A percentile compares a stretch with the other conserved stretches of the same genome.
Conservation (phyloP, 2,888 invertebrate species). For the Oscheius sp. region DNA sequence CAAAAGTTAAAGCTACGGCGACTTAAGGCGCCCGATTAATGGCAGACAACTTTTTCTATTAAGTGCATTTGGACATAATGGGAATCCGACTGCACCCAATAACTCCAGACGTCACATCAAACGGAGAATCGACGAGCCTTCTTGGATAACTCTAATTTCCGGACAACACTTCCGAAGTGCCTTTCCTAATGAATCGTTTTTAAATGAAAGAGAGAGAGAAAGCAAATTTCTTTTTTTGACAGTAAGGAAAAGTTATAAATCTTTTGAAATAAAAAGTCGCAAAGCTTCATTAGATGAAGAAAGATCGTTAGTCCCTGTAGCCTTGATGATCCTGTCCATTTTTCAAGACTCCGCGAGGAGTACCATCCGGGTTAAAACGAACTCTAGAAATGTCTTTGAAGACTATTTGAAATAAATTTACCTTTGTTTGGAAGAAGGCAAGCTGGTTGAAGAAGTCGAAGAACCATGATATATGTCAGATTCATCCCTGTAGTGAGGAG, state of each 20-base stretch:
- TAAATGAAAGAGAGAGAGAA: no score
- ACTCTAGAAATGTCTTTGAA: constrained; percentile 46
- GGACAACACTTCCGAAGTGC: constrained; percentile 5
- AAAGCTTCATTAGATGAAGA: constrained; percentile 7
- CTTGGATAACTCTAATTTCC: constrained; percentile 4
- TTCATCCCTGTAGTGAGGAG: constrained; percentile 64
- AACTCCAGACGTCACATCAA: constrained; percentile 22
- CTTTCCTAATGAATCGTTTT: background rate
- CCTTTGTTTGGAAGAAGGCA: constrained; percentile 54
- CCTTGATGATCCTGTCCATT: constrained; percentile 45
- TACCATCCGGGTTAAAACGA: constrained; percentile 69
- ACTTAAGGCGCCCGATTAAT: constrained; percentile 16
- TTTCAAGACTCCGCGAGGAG: constrained; percentile 68
- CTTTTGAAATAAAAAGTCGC: background rate
- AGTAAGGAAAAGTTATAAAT: no score
- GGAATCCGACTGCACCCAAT: constrained; percentile 25
- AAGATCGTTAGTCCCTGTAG: constrained; percentile 27
- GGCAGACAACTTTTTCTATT: constrained; percentile 26
- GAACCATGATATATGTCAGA: constrained; percentile 58
- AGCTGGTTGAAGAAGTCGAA: constrained; percentile 52
- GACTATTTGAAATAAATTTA: background rate
- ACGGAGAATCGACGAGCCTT: background rate
- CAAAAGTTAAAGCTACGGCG: constrained; percentile 12
- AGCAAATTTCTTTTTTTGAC: no score
- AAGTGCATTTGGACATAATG: constrained; percentile 26